Base-by-base conservation (phyloP, 2,113 vertebrate species). In the Scartelaos histophorus region DNA sequence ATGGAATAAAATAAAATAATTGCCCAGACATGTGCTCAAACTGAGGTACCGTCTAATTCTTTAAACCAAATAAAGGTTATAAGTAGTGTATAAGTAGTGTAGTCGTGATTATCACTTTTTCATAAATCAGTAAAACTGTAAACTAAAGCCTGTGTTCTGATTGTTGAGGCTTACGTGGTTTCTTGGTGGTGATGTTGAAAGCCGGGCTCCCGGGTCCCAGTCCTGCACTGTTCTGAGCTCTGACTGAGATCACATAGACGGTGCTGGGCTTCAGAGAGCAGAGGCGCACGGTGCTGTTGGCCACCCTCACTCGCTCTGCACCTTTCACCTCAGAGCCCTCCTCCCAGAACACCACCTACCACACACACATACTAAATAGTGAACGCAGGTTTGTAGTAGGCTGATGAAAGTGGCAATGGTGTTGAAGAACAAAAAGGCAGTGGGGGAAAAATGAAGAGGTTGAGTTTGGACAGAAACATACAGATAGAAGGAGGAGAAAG, bases 161-260 rank as follows among this genome's bases (percentile, higher is more conserved):
- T 9, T 24, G 35, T 70, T 24, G n/a, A 46, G n/a, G 93, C 95
- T 95, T 85, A 97, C 96, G 96, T 38, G 96, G 95, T 79, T 97
- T 98, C 71, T 92, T 96, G 87, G 96, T 98, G n/a, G 94, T 96
- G 85, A 96, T 93, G 3, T 95, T 95, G 78, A 95, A 91, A 0
- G 90, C 71, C 0, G 89, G 75, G 7, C 95, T 96, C 82, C 93
- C 79, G 35, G 97, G 96, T 53, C 96, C 96, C 0, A 93, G 92
- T 35, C 96, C 96, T 0, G 96, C 95, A 0, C 95, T 95, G 91
- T 98, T 98, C 78, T 95, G 95, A 0, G 95, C 95, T 72, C 93
- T 93, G 79, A 97, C 95, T 2, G 95, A 93, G 76, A 98, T 80
- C 69, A 94, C 91, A 58, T 98, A 97, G 2, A 92, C 77, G 0